Evolutionary conservation across 2,113 vertebrate genomes (phyloP), one percentile per base, ranked within the genome.

Genomic region (Crocuta crocuta): DNA sequence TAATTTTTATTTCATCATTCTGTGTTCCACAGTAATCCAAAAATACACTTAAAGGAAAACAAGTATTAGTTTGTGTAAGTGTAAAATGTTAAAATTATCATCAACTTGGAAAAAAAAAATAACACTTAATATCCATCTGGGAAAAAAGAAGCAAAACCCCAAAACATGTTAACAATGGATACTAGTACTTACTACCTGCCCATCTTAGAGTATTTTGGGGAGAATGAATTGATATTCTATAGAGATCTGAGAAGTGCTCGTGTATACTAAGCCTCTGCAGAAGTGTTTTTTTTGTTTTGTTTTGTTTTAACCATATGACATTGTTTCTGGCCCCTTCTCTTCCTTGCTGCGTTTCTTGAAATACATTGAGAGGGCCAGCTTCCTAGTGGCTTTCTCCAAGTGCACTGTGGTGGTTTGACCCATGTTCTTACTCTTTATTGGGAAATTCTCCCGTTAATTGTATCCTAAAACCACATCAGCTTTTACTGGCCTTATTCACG

Each of bases 81-180:
- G 7, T n/a, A 79, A 88, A 85, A 79, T 76, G 50, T 93, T 90
- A 76, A 86, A 90, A 85, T 95, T 81, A n/a, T 66, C 74, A 61
- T 48, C 31, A 84, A 17, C 15, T 89, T 91, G 88, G 39, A 3
- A 31, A 91, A 96, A 93, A 50, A 93, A 50, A n/a, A 21, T 61
- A 39, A 74, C 70, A 90, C 4, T 85, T 86, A 50, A 48, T 24
- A 61, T n/a, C 31, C 33, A 65, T 78, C 39, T 9, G 50, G 45
- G 24, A 24, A 39, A 61, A 24, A 35, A 1, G 68, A 50, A 16
- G 17, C 58, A 24, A 78, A 55, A 55, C 53, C 23, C 24, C 17
- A 9, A 10, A 48, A 35, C 28, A n/a, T 10, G 7, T 65, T 70
- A 79, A 55, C 21, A 88, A 4, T 68, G 5, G 10, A 35, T 53